Evolutionary conservation across 2,888 invertebrate species (phyloP), one percentile per base, ranked within the genome.

Genomic region (Globia sparganii): DNA sequence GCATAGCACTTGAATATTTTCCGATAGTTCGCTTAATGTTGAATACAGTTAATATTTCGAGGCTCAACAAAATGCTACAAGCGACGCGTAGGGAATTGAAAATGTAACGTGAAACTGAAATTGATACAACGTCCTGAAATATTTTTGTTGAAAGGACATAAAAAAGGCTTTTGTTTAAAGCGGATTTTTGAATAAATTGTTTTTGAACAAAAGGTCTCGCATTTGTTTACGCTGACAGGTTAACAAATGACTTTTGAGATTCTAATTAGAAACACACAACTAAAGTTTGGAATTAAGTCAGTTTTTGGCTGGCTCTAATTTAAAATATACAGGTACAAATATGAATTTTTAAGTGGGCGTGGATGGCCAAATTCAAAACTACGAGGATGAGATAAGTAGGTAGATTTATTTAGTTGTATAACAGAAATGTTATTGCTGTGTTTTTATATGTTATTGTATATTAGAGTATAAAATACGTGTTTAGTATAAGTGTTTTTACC

Each of bases 81-180:
- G n/a, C 70, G 66, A 75, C 83, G 58, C 74, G 61, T 28, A 70
- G 69, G 65, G 71, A 80, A 86, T 83, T 71, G 66, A 74, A 86
- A 86, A 86, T 73, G 77, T 65, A 66, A 75, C 72, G 31, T 67
- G 67, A 67, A 86, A 77, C 76, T 70, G 77, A 70, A 82, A 83
- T 77, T 79, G 71, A 72, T 74, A 43, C 43, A 72, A 58, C 53
- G 25, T 58, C 40, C 68, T 59, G 40, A 31, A 70, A 77, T 83
- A 67, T 83, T 80, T 76, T 75, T 75, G 46, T 68, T 74, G 59
- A 61, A 71, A 65, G 40, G 49, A 59, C 74, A 82, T 74, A 74
- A 81, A 82, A 82, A 13, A 28, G 40, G 58, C 13, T 53, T 58
- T 64, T 28, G 64, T 82, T 43, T 15, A 64, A 64, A 77, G 28